Evolutionary conservation across 2,888 invertebrate genomes (phyloP).

Genomic region (Caenorhabditis virilis): DNA sequence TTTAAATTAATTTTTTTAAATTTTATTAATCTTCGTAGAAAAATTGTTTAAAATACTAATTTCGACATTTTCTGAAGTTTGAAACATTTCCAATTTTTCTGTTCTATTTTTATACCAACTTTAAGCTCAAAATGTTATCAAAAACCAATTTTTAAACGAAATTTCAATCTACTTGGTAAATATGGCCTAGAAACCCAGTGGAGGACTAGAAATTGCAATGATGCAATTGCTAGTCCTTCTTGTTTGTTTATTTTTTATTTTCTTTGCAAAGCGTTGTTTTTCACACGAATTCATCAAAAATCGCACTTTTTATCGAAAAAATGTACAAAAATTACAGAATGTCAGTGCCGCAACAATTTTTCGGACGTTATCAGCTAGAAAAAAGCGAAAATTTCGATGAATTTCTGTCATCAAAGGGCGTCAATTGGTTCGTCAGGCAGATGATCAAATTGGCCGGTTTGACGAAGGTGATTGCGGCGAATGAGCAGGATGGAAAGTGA

Average conservation of each 20-base stretch:
- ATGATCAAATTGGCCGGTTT: conserved; percentile 62
- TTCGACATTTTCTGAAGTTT: too few relatives aligned
- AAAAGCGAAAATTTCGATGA: conserved; percentile 67
- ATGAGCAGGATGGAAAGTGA: conserved; percentile 35
- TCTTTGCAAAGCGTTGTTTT: background rate
- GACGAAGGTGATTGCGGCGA: conserved; percentile 56
- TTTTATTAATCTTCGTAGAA: too few relatives aligned
- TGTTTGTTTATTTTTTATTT: background rate
- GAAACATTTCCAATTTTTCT: too few relatives aligned
- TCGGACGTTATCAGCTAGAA: conserved; percentile 62
- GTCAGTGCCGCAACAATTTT: conserved; percentile 60
- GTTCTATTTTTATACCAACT: too few relatives aligned
- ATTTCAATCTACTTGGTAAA: too few relatives aligned
- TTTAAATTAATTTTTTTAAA: too few relatives aligned
- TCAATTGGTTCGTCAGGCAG: conserved; percentile 54
- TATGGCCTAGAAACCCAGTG: too few relatives aligned
- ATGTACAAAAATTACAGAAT: background rate
- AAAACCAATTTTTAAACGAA: too few relatives aligned
- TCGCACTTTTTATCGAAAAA: background rate
- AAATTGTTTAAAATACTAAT: too few relatives aligned
- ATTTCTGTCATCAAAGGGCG: conserved; percentile 62
- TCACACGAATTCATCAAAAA: background rate
- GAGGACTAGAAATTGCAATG: too few relatives aligned
- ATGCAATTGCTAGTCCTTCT: too few relatives aligned
- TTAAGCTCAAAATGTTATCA: too few relatives aligned